phyloP scores from a whole-genome alignment of 2,888 invertebrate species.

The Drosophila putrida region DNA sequence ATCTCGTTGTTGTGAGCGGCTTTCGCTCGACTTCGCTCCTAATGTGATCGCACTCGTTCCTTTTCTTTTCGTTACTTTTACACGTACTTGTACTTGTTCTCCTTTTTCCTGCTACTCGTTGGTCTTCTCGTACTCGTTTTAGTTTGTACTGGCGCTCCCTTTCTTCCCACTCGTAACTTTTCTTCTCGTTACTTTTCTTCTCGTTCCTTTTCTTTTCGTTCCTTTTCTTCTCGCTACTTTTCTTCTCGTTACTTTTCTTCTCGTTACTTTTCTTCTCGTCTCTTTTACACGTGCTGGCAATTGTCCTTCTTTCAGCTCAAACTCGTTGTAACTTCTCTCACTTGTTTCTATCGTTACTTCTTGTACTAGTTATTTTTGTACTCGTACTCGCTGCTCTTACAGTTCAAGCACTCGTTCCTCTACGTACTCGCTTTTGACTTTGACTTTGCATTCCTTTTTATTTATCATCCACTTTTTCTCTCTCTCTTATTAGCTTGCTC shows the following conservation, averaged over 20 bases:
- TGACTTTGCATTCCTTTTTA: no score
- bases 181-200: neutral
- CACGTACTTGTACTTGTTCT: constrained; percentile 10
- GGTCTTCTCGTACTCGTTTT: neutral
- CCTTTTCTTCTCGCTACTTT: neutral
- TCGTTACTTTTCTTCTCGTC: neutral
- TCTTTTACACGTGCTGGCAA: neutral
- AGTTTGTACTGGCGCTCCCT: neutral
- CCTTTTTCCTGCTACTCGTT: neutral
- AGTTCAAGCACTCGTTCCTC: neutral
- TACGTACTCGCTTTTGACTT: neutral
- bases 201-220: neutral
- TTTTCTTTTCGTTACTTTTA: constrained; percentile 1
- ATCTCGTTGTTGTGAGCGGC: constrained; percentile 11
- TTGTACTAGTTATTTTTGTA: no score
- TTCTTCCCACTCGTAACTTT: no score
- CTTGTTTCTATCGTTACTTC: neutral
- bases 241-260: neutral
- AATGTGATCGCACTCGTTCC: constrained; percentile 25
- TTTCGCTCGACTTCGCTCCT: neutral
- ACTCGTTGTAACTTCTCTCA: neutral
- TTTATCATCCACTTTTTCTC: neutral
- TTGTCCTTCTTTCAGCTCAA: neutral
- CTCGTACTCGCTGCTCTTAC: no score
- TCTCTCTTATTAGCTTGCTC: neutral